Base-by-base conservation (phyloP, 1,140 invertebrate genomes). In the Oreohelix idahoensis region DNA sequence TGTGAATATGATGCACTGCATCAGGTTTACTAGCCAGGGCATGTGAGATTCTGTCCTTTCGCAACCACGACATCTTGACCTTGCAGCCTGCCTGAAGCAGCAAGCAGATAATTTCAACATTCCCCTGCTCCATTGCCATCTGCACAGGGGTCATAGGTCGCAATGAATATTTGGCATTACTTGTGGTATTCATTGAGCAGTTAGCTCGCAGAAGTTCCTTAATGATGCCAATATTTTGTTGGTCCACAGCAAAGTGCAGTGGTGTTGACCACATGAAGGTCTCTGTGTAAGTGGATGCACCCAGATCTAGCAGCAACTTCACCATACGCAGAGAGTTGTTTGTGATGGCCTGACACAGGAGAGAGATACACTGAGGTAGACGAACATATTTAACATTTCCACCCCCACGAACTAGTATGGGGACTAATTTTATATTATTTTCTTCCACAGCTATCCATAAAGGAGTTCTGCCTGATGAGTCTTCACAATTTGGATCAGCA, bases 361-460 rank as follows among this genome's bases (percentile, higher is more conserved):
- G 49, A 17, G 84, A 73, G 53, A 78, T 66, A 36, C 83, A 75
- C 36, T 83, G 81, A 38, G 80, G 78, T 20, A 32, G n/a, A 29
- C 78, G 77, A 20, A 74, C 42, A 76, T 83, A 85, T 45, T 88
- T 86, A 1, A 88, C 82, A 58, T 85, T 71, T 32, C 73, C 86
- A 15, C 87, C 87, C 71, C 83, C 74, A 32, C 49, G 29, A 0
- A 88, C 73, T 39, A 88, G 53, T 26, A 87, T 83, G 26, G 79
- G 81, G 1, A 85, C 80, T 77, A 88, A 83, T 51, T 84, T 84
- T 8, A 83, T 84, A 79, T 86, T 87, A 58, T 87, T 84, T 58
- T 87, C 84, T 35, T 85, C 73, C 0, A 87, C 86, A 53, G 86
- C 86, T 39, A 87, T 76, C 76, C 82, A 84, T 39, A 87, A 51